phyloP scores from a whole-genome alignment of 2,797 vertebrate species.

The Halcyon badia region DNA sequence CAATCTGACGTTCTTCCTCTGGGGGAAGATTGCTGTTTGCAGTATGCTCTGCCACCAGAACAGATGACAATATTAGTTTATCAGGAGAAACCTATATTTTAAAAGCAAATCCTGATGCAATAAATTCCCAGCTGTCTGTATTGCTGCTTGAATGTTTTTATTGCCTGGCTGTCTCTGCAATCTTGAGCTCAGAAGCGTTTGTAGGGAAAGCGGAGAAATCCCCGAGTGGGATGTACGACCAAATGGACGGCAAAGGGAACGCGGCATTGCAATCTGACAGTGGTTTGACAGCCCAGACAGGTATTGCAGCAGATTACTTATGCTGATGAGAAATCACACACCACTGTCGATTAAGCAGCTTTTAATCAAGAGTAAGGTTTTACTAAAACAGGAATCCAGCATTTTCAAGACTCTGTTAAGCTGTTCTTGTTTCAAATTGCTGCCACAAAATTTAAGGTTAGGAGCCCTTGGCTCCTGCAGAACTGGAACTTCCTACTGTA shows the following conservation, averaged over 20 bases:
- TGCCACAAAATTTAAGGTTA: not conserved
- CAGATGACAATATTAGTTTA: conserved; percentile 76
- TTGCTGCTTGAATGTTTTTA: conserved; percentile 39
- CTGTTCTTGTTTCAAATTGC: not conserved
- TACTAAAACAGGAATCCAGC: not conserved
- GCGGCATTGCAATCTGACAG: not conserved
- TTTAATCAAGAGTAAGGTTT: not conserved
- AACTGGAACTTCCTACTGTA: not conserved
- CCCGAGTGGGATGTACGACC: conserved; percentile 10
- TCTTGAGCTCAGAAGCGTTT: conserved; percentile 24
- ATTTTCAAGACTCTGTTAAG: not conserved
- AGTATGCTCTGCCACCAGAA: conserved; percentile 63
- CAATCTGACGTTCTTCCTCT: conserved; percentile 67
- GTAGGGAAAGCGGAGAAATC: not conserved
- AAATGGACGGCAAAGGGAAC: not conserved
- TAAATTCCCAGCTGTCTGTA: conserved; percentile 52
- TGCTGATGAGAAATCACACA: conserved; percentile 11
- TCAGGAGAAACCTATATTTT: conserved; percentile 64
- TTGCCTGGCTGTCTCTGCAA: not conserved
- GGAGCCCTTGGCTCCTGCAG: not conserved
- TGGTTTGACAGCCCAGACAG: conserved; percentile 12
- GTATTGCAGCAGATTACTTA: conserved; percentile 10
- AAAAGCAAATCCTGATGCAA: conserved; percentile 65
- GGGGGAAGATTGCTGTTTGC: conserved; percentile 65
- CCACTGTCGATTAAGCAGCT: not conserved